A percentile compares a stretch with the other conserved stretches of the same genome.
Conservation (phyloP, 1,140 invertebrate species). For the Mizuhopecten yessoensis region DNA sequence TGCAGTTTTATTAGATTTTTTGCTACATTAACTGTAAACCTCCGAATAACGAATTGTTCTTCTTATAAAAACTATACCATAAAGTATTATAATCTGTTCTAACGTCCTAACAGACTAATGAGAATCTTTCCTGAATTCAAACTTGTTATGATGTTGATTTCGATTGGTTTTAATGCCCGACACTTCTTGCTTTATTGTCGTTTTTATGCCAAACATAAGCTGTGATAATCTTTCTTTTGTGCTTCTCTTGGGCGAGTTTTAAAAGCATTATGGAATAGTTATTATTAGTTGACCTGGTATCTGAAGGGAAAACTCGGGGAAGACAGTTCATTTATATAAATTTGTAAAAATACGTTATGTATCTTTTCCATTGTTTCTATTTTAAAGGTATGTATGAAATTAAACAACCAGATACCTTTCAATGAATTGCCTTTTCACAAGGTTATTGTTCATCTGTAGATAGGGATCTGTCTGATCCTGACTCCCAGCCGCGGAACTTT, state of each 20-base stretch:
- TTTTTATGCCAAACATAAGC: slow-evolving; percentile 21
- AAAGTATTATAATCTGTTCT: neutral
- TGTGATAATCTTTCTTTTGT: slow-evolving; percentile 16
- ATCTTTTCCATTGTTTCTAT: slow-evolving; percentile 12
- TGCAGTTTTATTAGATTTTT: too few relatives aligned
- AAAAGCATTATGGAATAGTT: neutral
- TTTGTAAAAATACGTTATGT: neutral
- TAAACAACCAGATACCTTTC: slow-evolving; percentile 7
- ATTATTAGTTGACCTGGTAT: neutral
- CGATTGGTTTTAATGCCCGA: neutral
- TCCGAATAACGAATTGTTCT: neutral
- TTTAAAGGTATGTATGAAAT: neutral
- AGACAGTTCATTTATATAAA: neutral
- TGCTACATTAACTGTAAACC: neutral
- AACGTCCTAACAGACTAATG: neutral
- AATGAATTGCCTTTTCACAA: neutral
- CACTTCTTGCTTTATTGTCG: neutral
- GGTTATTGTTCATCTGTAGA: neutral
- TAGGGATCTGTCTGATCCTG: neutral
- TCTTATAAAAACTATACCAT: slow-evolving; percentile 4
- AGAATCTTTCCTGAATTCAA: neutral
- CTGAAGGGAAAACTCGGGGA: neutral
- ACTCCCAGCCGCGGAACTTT: neutral
- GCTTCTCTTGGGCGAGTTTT: neutral
- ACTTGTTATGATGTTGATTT: neutral